Evolutionary conservation across 2,888 invertebrate species (phyloP).

Genomic region (Amphipyra tragopoginis): DNA sequence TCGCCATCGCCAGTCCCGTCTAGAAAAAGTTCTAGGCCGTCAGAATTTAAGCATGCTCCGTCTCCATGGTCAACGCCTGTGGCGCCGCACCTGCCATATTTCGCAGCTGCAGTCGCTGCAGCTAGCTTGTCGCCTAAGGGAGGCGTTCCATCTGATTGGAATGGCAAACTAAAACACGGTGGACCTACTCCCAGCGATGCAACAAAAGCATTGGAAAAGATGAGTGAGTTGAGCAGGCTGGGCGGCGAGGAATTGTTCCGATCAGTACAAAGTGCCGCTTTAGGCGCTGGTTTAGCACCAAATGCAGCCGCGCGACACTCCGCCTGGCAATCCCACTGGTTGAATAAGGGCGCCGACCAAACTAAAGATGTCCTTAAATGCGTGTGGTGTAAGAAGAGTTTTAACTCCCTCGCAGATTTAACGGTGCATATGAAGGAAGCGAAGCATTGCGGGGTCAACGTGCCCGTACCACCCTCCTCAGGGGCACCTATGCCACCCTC

Average conservation of each 20-base stretch:
- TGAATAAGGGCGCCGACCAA: conserved; percentile 98
- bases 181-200: conserved; percentile 94
- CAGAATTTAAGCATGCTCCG: conserved; percentile 92
- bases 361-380: conserved; percentile 99
- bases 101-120: conserved; percentile 94
- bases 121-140: conserved; percentile 94
- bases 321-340: conserved; percentile 99
- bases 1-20: conserved; percentile 90
- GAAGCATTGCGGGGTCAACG: conserved; percentile 97
- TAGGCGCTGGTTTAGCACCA: conserved; percentile 86
- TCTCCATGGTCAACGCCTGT: conserved; percentile 95
- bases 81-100: conserved; percentile 94
- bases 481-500: conserved; percentile 87
- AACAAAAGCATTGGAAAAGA: conserved; percentile 96
- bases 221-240: conserved; percentile 96
- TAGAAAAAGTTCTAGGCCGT: conserved; percentile 91
- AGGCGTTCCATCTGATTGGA: conserved; percentile 92
- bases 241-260: conserved; percentile 94
- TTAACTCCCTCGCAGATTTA: conserved; percentile 97
- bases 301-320: conserved; percentile 93
- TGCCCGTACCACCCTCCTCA: conserved; percentile 92
- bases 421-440: conserved; percentile 99
- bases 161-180: conserved; percentile 93
- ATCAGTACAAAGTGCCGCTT: conserved; percentile 89
- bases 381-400: conserved; percentile 99